Evolutionary conservation across 2,797 vertebrate species (phyloP), one percentile per base, ranked within the genome.

Genomic region (Cottoperca gobio): DNA sequence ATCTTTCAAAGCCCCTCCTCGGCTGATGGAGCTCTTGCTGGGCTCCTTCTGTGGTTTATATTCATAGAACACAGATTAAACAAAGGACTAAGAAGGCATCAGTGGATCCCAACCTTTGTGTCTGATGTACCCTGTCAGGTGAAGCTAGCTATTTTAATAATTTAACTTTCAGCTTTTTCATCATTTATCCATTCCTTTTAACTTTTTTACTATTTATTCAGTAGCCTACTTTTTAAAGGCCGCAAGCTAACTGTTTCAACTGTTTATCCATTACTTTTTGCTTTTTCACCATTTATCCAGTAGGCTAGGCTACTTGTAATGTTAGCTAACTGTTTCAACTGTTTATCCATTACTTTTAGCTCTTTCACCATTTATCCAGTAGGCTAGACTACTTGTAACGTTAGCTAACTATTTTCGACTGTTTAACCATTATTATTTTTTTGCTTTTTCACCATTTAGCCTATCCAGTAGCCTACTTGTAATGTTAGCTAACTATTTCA

Each of bases 1-100:
- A 78, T 90, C 85, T 85, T 70, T 79, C 75, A 82, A 81, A 89
- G 80, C 59, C 52, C 63, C 81, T 81, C 84, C 84, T 84, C 79
- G 84, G 78, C 81, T 48, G 45, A 50, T 48, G 48, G 54, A 42
- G 65, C 39, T 60, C 71, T 58, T 19, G 45, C 67, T 50, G 61
- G 60, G 46, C 52, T 61, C 70, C 69, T 31, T 14, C 53, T 46
- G 54, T 59, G 53, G 52, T 78, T 82, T 55, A 65, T 70, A 48
- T 83, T 72, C 76, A 78, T 9, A 46, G 59, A 64, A 59, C 57
- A 53, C 49, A 68, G 59, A 57, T 46, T 71, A 39, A 75, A 79
- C 60, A 78, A 74, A 75, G 35, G 33, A 52, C 43, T 46, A 39
- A 55, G 23, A 52, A 54, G 63, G 48, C 16, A 69, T 49, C 23